A percentile compares a stretch with the other conserved stretches of the same genome.
These are phyloP conservation scores for Toxostoma redivivum DNA, from an alignment of 2,113 vertebrate species.

Conservation along the genomic window DNA sequence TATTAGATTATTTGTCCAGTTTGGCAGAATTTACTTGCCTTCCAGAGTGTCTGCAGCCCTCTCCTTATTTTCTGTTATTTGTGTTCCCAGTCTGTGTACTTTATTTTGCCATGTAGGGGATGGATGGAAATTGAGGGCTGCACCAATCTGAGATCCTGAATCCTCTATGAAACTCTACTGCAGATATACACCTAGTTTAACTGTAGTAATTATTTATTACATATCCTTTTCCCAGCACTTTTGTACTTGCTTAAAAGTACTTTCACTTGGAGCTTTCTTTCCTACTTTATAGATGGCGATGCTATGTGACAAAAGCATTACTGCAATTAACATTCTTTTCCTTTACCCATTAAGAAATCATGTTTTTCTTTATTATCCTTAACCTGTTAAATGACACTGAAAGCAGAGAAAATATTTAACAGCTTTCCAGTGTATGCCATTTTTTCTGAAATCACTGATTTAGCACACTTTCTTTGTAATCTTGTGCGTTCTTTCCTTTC, in stretches of 20 bases:
- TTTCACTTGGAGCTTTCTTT: neutral
- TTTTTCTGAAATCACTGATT: neutral
- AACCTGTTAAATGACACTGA: neutral
- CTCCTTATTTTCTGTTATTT: neutral
- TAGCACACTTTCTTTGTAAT: neutral
- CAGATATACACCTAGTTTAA: neutral
- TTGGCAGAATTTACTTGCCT: neutral
- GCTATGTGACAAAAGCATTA: neutral
- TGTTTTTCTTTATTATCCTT: neutral
- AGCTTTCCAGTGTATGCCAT: neutral
- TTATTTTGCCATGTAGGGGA: neutral
- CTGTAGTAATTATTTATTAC: neutral
- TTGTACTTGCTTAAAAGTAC: neutral
- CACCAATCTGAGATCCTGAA: neutral
- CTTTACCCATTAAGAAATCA: neutral
- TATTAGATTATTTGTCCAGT: neutral
- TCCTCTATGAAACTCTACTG: neutral
- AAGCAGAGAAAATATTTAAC: neutral
- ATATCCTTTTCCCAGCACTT: neutral
- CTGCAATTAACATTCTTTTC: neutral
- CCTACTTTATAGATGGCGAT: neutral
- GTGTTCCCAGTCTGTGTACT: accelerated
- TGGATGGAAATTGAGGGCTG: neutral
- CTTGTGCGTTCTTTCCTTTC: neutral
- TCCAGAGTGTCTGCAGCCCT: neutral